Conservation (phyloP, 1,140 invertebrate genomes). For the Bombus confusus region DNA sequence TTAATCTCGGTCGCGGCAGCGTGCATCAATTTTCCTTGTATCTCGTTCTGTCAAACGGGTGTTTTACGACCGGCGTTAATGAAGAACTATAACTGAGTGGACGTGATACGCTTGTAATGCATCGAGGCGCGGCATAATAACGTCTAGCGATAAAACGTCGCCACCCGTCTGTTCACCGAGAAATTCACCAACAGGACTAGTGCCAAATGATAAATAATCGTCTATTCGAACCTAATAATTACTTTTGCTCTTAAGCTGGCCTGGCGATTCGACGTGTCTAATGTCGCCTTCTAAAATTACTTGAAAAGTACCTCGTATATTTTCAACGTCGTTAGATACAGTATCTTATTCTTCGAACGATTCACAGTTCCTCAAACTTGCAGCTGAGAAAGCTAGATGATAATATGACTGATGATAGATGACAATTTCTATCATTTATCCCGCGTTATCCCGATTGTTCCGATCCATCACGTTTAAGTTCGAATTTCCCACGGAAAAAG, state of each 20-base stretch:
- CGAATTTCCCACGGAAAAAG: slow-evolving; percentile 55
- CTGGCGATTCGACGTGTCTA: neutral
- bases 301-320: neutral
- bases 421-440: neutral
- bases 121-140: slow-evolving; percentile 21
- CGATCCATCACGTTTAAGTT: slow-evolving; percentile 40
- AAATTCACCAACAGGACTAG: slow-evolving; percentile 5
- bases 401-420: too few species aligned
- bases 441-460: neutral
- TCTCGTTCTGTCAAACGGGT: slow-evolving; percentile 51
- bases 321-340: neutral
- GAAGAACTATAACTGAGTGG: slow-evolving; percentile 43
- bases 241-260: neutral
- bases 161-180: neutral
- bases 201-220: slow-evolving; percentile 50
- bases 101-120: slow-evolving; percentile 36
- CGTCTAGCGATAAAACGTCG: slow-evolving; percentile 37
- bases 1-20: slow-evolving; percentile 38
- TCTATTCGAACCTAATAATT: slow-evolving; percentile 16
- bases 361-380: too few species aligned
- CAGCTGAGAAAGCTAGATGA: neutral
- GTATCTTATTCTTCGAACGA: too few species aligned
- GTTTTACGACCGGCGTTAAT: slow-evolving; percentile 50
- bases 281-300: neutral
- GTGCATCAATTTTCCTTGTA: slow-evolving; percentile 54